Conservation (phyloP, 2,888 invertebrate species). For the Amphipoea oculea region DNA sequence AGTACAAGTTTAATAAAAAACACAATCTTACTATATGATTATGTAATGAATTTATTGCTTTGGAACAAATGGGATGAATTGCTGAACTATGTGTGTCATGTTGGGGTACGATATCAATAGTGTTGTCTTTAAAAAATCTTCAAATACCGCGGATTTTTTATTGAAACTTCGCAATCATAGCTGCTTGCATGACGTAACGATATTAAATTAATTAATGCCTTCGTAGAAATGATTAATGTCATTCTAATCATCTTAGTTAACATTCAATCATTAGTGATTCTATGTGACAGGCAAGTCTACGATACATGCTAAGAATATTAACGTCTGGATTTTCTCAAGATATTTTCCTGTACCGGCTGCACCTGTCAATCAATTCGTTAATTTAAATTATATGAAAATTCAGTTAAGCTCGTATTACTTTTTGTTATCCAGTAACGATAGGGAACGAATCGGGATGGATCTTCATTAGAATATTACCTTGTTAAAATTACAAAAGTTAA, state of each 20-base stretch:
- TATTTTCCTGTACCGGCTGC: slow-evolving; percentile 40
- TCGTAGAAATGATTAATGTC: slow-evolving; percentile 40
- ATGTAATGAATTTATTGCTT: slow-evolving; percentile 54
- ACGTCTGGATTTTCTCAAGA: slow-evolving; percentile 42
- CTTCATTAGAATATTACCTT: neutral
- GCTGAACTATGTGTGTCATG: slow-evolving; percentile 1
- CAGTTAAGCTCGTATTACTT: neutral
- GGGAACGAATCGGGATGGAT: neutral
- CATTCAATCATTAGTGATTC: slow-evolving; percentile 46
- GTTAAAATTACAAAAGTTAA: neutral
- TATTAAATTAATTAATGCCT: slow-evolving; percentile 18
- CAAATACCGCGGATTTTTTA: neutral
- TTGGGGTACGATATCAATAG: neutral
- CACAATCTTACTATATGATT: slow-evolving; percentile 47
- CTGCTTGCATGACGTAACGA: neutral
- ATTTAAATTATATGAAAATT: slow-evolving; percentile 33
- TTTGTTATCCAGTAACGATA: neutral
- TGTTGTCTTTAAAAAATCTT: neutral
- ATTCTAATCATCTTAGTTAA: slow-evolving; percentile 37
- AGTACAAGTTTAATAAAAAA: slow-evolving; percentile 32
- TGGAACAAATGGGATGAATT: slow-evolving; percentile 12
- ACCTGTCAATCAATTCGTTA: slow-evolving; percentile 42
- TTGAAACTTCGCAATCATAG: neutral
- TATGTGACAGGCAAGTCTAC: slow-evolving; percentile 34
- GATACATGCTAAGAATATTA: slow-evolving; percentile 42